Evolutionary conservation across 1,140 invertebrate species (phyloP), one percentile per base, ranked within the genome.

Genomic region (Rhopalosiphum maidis): DNA sequence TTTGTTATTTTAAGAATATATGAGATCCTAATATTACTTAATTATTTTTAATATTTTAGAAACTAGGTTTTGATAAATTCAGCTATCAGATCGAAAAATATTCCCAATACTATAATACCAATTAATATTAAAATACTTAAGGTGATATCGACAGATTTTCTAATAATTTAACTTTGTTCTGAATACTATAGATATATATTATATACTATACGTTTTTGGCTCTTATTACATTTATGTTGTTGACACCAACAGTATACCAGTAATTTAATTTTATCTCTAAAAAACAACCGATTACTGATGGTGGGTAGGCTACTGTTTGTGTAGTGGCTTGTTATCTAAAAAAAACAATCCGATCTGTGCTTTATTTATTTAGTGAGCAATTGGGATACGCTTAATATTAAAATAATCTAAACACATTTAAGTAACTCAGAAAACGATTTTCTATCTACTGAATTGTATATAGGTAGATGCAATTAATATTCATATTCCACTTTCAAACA

Each of bases 301-400:
- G 51, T 5, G 51, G 51, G 88, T 55, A 55, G 87, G 46, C 60
- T 92, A 51, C n/a, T 92, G 91, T 92, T 92, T 92, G 68, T 82
- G 22, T 92, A 92, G 91, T 82, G 68, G 68, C 30, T 37, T 25
- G 77, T 92, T 92, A 92, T 92, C 91, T 92, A 92, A 92, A 82
- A 83, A 91, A 83, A 92, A 92, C 91, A 92, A 92, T 92, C 77
- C 91, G 91, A 92, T 92, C 91, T 92, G 22, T 51, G 41, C 60
- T 35, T 48, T 92, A 82, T 92, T 82, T 92, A 35, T 92, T 35
- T 23, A 83, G n/a, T 51, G 90, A 77, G 43, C 37, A 77, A 77
- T 68, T n/a, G 41, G 90, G n/a, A 82, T 41, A 35, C 55, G 43
- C 41, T 60, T 68, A 91, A 68, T 60, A 68, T 77, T 43, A 68